Base-by-base conservation (phyloP, 2,113 vertebrate species). In the Chlamydotis undulata region DNA sequence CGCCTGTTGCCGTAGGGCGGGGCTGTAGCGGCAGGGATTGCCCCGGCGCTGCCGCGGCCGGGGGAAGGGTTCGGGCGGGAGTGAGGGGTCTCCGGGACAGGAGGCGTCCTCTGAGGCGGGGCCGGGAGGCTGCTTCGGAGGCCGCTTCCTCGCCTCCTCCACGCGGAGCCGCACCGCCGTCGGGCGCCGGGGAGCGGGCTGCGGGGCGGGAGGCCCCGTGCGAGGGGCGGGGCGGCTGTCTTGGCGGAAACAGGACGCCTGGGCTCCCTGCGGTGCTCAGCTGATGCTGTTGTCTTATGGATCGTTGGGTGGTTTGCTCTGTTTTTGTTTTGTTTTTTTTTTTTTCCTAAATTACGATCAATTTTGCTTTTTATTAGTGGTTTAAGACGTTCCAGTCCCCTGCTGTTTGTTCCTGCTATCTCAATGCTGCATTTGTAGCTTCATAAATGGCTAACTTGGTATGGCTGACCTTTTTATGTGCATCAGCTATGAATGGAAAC, bases 301-400 rank as follows among this genome's bases (percentile, higher is more conserved):
- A 4, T 35, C n/a, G 35, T 29, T 17, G 19, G 29, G 29, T 12
- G 28, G 13, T 53, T 23, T 45, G 14, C 15, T 47, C 11, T 18
- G 7, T 3, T 31, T 25, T 47, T 15, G 8, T 22, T 22, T 49
- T 49, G 31, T 7, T 4, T 4, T 52, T 22, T 12, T 26, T 35
- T 11, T 19, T 15, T 41, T 41, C 10, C 7, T 6, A 7, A 82
- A 8, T 37, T 37, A 19, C 2, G 0, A 6, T n/a, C 10, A 2
- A 0, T 52, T 79, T 83, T 64, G 25, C 29, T 55, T 93, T 76
- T 60, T 19, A 4, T 29, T 80, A 55, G 26, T 5, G 11, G 21
- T 28, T 45, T 80, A 37, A 76, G 76, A 2, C 31, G 17, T 47
- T 71, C 8, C 4, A 0, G 13, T 17, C 21, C 7, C 6, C 24